Evolutionary conservation across 2,797 vertebrate genomes (phyloP).

Genomic region (Varecia variegata): DNA sequence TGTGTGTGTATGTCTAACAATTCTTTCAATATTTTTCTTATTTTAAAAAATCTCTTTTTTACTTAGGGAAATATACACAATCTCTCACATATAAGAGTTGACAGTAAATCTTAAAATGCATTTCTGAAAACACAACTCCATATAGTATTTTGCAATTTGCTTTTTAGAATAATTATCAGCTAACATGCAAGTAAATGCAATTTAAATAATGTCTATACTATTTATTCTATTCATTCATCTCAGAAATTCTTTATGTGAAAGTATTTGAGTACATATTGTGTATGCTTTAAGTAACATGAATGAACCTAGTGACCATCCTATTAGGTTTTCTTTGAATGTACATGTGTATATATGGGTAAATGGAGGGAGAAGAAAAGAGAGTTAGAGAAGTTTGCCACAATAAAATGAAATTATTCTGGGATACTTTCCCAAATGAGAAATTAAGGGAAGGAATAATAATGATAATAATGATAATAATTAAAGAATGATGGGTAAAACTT

Average conservation of each 20-base stretch:
- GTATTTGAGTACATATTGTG: conserved; percentile 22
- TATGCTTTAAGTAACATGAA: conserved; percentile 59
- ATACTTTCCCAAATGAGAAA: conserved; percentile 66
- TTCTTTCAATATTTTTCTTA: neutral
- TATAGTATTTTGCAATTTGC: conserved; percentile 45
- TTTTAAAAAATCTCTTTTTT: neutral
- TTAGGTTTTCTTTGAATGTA: conserved; percentile 58
- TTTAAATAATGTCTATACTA: conserved; percentile 70
- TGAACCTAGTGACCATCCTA: conserved; percentile 67
- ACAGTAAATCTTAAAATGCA: conserved; percentile 47
- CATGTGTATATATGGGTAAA: neutral
- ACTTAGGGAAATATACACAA: neutral
- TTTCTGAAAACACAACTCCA: conserved; percentile 72
- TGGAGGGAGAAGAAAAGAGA: neutral
- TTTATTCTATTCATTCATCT: neutral
- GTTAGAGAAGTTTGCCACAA: conserved; percentile 67
- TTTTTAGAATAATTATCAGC: conserved; percentile 48
- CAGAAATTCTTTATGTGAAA: neutral
- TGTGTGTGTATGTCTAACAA: neutral
- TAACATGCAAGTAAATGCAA: conserved; percentile 72
- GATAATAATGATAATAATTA: conserved; percentile 67
- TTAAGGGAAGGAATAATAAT: conserved; percentile 76
- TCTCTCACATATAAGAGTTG: neutral
- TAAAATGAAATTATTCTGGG: conserved; percentile 78
- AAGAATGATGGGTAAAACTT: conserved; percentile 56